A percentile compares a stretch with the other conserved stretches of the same genome.
Evolutionary conservation across 2,797 vertebrate species (phyloP).

Genomic region (Labroides dimidiatus): DNA sequence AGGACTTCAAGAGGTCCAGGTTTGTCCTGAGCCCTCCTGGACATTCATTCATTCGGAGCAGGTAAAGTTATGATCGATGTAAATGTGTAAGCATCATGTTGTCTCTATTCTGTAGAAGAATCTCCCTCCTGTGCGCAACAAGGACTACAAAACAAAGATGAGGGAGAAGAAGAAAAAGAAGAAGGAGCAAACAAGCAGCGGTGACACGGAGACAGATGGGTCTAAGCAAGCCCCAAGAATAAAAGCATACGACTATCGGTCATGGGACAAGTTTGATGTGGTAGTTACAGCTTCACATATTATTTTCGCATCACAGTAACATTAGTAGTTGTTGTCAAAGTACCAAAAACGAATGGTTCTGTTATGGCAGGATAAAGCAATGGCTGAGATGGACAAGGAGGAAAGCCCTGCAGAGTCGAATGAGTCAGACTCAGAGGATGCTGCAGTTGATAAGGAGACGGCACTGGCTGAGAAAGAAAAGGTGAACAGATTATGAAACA

Average conservation of each 20-base stretch:
- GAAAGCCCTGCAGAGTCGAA: conserved; percentile 89
- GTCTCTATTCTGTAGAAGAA: conserved; percentile 69
- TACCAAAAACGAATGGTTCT: background rate
- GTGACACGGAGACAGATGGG: conserved; percentile 78
- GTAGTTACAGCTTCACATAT: conserved; percentile 72
- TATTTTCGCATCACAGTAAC: no score
- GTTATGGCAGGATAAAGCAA: conserved; percentile 88
- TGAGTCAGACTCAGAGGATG: conserved; percentile 93
- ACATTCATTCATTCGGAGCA: background rate
- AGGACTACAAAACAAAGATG: conserved; percentile 86
- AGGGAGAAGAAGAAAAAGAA: conserved; percentile 80
- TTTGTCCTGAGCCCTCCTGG: conserved; percentile 22
- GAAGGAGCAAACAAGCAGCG: conserved; percentile 71
- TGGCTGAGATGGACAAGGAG: conserved; percentile 92
- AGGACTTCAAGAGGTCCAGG: conserved; percentile 57
- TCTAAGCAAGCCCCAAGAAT: conserved; percentile 84
- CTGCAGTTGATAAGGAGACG: conserved; percentile 84
- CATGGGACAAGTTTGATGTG: conserved; percentile 97
- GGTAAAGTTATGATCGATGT: background rate
- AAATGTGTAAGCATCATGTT: conserved; percentile 1
- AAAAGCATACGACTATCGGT: conserved; percentile 91
- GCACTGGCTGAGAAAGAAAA: conserved; percentile 91
- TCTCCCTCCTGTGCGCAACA: conserved; percentile 94
- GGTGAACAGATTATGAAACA: conserved; percentile 37
- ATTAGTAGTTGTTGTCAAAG: rapidly evolving